A percentile compares a stretch with the other conserved stretches of the same genome.
These are phyloP conservation scores for Hypotaenidia okinawae DNA, from an alignment of 2,797 vertebrate genomes.

Conservation along the genomic window DNA sequence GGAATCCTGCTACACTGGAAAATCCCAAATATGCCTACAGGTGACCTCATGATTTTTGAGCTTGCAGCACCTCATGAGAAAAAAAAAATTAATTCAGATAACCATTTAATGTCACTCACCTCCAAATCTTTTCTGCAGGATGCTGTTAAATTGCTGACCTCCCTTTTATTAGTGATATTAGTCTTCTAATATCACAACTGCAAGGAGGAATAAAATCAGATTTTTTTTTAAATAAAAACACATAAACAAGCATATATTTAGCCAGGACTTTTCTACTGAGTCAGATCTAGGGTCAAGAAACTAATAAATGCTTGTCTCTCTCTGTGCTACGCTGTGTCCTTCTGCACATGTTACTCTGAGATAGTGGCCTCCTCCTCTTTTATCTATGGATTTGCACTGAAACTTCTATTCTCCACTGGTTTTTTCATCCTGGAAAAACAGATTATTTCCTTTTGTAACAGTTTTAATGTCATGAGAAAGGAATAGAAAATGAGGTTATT, in stretches of 20 bases:
- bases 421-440: background rate
- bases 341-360: background rate
- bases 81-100: background rate
- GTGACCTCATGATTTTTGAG: background rate
- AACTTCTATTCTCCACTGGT: background rate
- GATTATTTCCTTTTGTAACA: background rate
- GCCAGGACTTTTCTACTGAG: background rate
- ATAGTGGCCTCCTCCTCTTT: background rate
- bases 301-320: background rate
- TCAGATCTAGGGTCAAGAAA: background rate
- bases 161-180: background rate
- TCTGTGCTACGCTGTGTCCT: background rate
- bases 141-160: background rate
- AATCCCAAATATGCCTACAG: background rate
- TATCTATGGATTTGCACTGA: background rate
- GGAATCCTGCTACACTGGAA: background rate
- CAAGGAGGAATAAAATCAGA: background rate
- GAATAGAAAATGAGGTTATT: background rate
- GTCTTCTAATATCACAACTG: background rate
- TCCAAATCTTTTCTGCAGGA: background rate
- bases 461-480: background rate
- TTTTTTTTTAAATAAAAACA: background rate
- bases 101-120: background rate
- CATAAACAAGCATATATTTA: background rate
- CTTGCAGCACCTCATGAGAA: background rate